Base-by-base conservation (phyloP, 2,113 vertebrate species). In the Grammomys dolichurus region DNA sequence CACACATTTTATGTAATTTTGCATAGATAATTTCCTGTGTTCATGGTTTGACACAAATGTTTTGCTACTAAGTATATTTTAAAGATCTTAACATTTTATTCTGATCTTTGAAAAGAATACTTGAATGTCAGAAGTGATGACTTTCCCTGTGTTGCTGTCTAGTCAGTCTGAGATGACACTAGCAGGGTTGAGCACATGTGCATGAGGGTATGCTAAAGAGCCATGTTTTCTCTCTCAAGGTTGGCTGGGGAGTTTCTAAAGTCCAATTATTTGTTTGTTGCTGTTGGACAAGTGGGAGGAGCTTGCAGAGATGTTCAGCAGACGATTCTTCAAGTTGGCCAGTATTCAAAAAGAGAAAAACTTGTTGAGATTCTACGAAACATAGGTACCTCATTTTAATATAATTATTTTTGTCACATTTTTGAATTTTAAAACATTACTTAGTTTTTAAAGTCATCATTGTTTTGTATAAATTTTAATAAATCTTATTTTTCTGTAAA, bases 301-400 rank as follows among this genome's bases (percentile, higher is more conserved):
- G 99, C 99, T 46, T 99, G 99, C 97, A 99, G 98, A 86, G 99
- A 99, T 77, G 98, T 99, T 95, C 98, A 99, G 93, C 99, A 99
- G 98, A 98, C 43, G 0, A 63, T 99, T 88, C 85, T 99, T 86
- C 98, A 99, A 96, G 99, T 99, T 96, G 96, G 98, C 28, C 99
- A 99, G 90, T 99, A 98, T 95, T 98, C 98, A 51, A 99, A 99
- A 98, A 98, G 99, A 60, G 98, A 99, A 40, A 99, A 99, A 84
- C 99, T 99, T 65, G 91, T 99, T 1, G 99, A 99, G 86, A 85
- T 99, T 84, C 98, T 99, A 0, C 98, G 91, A 81, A 97, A 95
- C 65, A 99, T 93, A 90, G 99, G 99, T 99, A 98, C 92, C 7
- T 87, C 88, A 95, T 2, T 0, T 78, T 93, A 81, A 56, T 96